Base-by-base conservation (phyloP, 1,140 invertebrate genomes). In the Steinernema khuongi region DNA sequence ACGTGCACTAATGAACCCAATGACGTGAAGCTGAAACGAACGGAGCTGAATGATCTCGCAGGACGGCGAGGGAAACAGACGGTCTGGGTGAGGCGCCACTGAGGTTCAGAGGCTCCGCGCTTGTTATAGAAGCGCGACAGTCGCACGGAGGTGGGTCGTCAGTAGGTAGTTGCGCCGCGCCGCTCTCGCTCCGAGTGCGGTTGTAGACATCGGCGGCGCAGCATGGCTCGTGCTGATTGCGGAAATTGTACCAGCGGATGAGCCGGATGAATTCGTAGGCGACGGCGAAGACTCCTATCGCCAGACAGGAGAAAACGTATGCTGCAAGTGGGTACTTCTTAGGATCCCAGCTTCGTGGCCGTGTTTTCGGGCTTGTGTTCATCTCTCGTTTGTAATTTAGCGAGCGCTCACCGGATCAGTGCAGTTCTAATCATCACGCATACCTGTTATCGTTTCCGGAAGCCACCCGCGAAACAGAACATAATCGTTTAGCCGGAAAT, bases 391-490 rank as follows among this genome's bases (percentile, higher is more conserved):
- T n/a, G n/a, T n/a, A n/a, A n/a, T n/a, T n/a, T n/a, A n/a, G n/a
- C n/a, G n/a, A n/a, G n/a, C n/a, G n/a, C n/a, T n/a, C n/a, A n/a
- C n/a, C n/a, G n/a, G n/a, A n/a, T n/a, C n/a, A n/a, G n/a, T n/a
- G n/a, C n/a, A n/a, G n/a, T n/a, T n/a, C n/a, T 26, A 72, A 71
- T 26, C 4, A 67, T 0, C 22, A 70, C 22, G 17, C n/a, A 7
- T 73, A 82, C 80, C 79, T 14, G 70, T 43, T 18, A 73, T 33
- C 26, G 44, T 74, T 1, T 68, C 33, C 22, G 80, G 77, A 41
- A 74, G 66, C 81, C 81, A 80, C 75, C 76, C 67, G 7, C 74
- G 29, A 67, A 81, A 76, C 7, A 81, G 44, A 60, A 81, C 76
- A 19, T 50, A 71, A 32, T 81, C 80, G 30, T 75, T 68, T 14